Base-by-base conservation (phyloP, 1,140 invertebrate genomes). In the Himalopsyche phryganea region DNA sequence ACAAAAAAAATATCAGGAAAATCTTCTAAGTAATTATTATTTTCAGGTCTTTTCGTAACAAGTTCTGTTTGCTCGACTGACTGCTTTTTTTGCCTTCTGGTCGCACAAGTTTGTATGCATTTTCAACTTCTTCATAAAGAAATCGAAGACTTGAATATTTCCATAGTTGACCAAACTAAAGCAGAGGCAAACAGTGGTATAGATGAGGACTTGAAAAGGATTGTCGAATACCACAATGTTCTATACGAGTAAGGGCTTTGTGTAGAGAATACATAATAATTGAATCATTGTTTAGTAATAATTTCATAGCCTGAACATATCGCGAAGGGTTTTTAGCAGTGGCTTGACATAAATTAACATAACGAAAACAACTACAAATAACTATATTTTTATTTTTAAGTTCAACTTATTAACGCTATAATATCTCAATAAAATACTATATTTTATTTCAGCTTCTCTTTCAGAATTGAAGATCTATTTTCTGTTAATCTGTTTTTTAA, bases 11-110 rank as follows among this genome's bases (percentile, higher is more conserved):
- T n/a, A n/a, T n/a, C n/a, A n/a, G n/a, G n/a, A n/a, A n/a, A n/a
- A n/a, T n/a, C n/a, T n/a, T n/a, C n/a, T n/a, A n/a, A n/a, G n/a
- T n/a, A n/a, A n/a, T n/a, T 28, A 9, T 28, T 28, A 36, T 19
- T 54, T 63, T 45, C 13, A 58, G 56, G 60, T n/a, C 19, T 58
- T 9, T 58, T 58, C 33, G 33, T 40, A 5, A 61, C 60, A 4
- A 23, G 33, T 10, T 18, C 32, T 0, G 51, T 54, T 19, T 54
- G 41, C 15, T 15, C 41, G 13, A 42, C 46, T 5, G 51, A 54
- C 10, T 54, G 51, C 18, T 46, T 54, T 17, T 54, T 54, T 32
- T 46, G 44, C 13, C n/a, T 54, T 2, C 17, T 36, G 11, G 44
- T 54, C 14, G 51, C 51, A 1, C 51, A 54, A 6, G 28, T 56